Base-by-base conservation (phyloP, 2,113 vertebrate species). In the Osmerus mordax region DNA sequence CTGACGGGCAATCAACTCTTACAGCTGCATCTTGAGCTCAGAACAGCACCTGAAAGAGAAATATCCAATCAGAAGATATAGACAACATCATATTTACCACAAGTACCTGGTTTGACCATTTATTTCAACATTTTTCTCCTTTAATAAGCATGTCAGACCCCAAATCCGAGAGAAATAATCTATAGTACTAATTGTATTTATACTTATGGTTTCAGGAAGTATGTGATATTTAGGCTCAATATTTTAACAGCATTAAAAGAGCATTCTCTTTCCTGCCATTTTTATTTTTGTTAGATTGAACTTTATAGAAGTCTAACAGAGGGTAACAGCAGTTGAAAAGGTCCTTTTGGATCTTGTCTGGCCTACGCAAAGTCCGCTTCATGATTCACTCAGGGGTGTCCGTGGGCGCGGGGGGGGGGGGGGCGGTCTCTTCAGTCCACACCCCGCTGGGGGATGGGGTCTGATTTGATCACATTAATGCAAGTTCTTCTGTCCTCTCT, bases 21-120 rank as follows among this genome's bases (percentile, higher is more conserved):
- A 13, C 58, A 67, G 13, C 21, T 15, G 11, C 71, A 78, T 83
- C 4, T 56, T 54, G 72, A 64, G 72, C 59, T 56, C 58, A 68
- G 3, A 58, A 29, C 63, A 28, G 69, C 69, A 80, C 58, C 87
- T 87, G 59, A 29, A 76, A 69, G 55, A 25, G 32, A 72, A 16
- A 29, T 29, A 61, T 36, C 7, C 32, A 36, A 7, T 36, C 32
- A 36, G 32, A 36, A 7, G 5, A 36, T 36, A 7, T 7, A 36
- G 32, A 36, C 32, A 36, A 36, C 32, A 36, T 36, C 4, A 36
- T 4, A 3, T 36, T 6, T 7, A 4, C 7, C 32, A 36, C 7
- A 36, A 36, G 32, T 36, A 7, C 7, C 7, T 36, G 32, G 32
- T 36, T 36, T 36, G 32, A 36, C 5, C 32, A 36, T 36, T 36